Evolutionary conservation across 2,113 vertebrate species (phyloP).

Genomic region (Macheiramphus alcinus): DNA sequence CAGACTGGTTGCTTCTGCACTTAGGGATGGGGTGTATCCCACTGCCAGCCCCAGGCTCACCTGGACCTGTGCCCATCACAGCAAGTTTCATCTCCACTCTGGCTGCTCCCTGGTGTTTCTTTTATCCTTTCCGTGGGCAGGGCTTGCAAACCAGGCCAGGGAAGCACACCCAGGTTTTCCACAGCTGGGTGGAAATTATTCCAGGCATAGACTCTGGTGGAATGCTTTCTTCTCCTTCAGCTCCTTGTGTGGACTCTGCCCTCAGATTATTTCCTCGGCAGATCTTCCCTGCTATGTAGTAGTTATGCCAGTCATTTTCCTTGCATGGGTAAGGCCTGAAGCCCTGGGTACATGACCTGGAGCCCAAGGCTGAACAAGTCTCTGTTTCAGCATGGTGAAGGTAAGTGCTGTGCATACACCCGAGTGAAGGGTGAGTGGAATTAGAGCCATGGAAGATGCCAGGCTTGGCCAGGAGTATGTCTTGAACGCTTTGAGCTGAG

Average conservation of each 20-base stretch:
- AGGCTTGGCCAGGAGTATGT: neutral
- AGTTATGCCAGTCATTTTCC: neutral
- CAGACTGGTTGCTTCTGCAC: neutral
- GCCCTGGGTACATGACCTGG: no score
- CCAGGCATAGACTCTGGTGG: neutral
- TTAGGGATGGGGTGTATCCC: no score
- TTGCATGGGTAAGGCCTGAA: neutral
- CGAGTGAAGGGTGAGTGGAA: neutral
- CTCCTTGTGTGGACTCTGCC: neutral
- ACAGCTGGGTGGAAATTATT: neutral
- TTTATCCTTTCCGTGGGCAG: neutral
- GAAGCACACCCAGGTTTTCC: neutral
- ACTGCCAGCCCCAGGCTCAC: neutral
- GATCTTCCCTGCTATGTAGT: neutral
- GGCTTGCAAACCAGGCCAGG: neutral
- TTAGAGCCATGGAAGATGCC: neutral
- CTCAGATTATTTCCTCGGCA: neutral
- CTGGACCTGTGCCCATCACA: neutral
- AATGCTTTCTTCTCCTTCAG: neutral
- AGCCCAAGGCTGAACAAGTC: neutral
- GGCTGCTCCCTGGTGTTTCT: neutral
- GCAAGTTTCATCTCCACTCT: neutral
- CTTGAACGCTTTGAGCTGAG: fast-evolving
- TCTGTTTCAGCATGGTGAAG: neutral
- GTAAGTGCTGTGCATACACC: neutral